Conservation (phyloP, 2,888 invertebrate species). For the Adelphocoris suturalis region DNA sequence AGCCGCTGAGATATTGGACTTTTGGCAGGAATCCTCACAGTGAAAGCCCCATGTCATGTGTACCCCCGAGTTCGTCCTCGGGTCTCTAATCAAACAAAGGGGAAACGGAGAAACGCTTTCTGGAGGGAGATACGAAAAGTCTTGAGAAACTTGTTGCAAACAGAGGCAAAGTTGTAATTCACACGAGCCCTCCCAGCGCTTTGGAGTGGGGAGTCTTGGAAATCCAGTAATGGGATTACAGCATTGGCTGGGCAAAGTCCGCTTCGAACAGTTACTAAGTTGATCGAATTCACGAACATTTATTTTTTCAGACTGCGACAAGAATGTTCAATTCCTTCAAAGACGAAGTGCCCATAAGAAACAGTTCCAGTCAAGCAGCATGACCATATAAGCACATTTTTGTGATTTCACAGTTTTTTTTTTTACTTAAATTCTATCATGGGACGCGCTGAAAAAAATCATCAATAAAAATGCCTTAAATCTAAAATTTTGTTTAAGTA, state of each 20-base stretch:
- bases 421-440: too few species aligned
- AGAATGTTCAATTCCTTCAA: too few species aligned
- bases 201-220: not conserved
- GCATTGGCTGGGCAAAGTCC: not conserved
- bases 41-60: slow-evolving; percentile 53
- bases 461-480: too few species aligned
- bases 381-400: too few species aligned
- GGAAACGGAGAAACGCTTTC: slow-evolving; percentile 24
- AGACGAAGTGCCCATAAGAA: too few species aligned
- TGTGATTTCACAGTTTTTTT: too few species aligned
- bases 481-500: too few species aligned
- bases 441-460: too few species aligned
- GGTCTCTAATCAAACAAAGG: slow-evolving; percentile 39
- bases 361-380: too few species aligned
- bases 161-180: slow-evolving; percentile 26
- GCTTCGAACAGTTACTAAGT: not conserved
- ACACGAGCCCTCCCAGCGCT: slow-evolving; percentile 8
- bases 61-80: slow-evolving; percentile 27
- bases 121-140: not conserved
- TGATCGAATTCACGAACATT: not conserved
- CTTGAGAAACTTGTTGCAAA: slow-evolving; percentile 43
- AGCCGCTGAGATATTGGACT: slow-evolving; percentile 21
- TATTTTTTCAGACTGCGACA: not conserved
- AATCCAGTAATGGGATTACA: slow-evolving; percentile 32
- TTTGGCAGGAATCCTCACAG: slow-evolving; percentile 46